Conservation (phyloP, 2,797 vertebrate genomes). For the Peromyscus eremicus region DNA sequence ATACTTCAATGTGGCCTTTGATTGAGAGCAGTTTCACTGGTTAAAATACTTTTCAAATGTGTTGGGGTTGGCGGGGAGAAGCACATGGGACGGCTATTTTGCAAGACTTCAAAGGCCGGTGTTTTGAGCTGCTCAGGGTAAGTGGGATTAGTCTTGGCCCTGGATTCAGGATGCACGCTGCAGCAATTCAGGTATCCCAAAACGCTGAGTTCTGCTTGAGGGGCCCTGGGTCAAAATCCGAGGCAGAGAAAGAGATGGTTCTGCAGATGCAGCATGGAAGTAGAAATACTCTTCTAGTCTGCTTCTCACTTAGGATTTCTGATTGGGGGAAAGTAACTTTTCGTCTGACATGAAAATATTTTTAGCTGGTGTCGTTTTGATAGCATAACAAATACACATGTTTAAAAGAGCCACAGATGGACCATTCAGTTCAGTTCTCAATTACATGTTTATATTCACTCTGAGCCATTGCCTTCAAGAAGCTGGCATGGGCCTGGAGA, state of each 20-base stretch:
- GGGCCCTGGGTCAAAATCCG: background rate
- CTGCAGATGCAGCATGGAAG: background rate
- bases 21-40: constrained; percentile 51
- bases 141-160: background rate
- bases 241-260: background rate
- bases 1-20: background rate
- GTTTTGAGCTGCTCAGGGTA: constrained; percentile 27
- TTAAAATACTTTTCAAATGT: constrained; percentile 63
- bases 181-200: background rate
- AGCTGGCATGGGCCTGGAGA: background rate
- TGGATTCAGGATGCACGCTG: background rate
- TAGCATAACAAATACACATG: background rate
- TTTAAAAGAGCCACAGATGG: background rate
- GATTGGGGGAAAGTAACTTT: constrained; percentile 9
- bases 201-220: background rate
- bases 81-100: constrained; percentile 38
- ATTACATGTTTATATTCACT: background rate
- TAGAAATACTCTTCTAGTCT: background rate
- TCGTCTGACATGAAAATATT: constrained; percentile 32
- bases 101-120: constrained; percentile 63
- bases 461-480: background rate
- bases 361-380: background rate
- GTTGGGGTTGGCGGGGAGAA: background rate
- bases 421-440: background rate
- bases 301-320: constrained; percentile 15